A percentile compares a stretch with the other conserved stretches of the same genome.
Evolutionary conservation across 1,140 invertebrate species (phyloP).

Genomic region (Coenobita brevimanus): DNA sequence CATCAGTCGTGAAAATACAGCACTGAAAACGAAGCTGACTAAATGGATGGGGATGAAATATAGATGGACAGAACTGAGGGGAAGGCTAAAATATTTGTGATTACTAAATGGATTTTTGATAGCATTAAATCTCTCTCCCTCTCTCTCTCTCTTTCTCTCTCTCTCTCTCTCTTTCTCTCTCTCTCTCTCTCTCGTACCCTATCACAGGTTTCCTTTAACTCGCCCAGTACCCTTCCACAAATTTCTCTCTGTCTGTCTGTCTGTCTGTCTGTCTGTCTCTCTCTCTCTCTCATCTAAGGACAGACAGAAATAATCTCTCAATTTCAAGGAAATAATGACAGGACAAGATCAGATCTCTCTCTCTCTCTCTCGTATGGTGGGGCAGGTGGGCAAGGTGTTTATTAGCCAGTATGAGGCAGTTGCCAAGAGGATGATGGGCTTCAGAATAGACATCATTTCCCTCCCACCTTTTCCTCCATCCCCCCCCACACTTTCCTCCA

Average conservation of each 20-base stretch:
- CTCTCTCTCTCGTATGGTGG: too few species aligned
- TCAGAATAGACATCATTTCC: too few species aligned
- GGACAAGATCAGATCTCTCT: too few species aligned
- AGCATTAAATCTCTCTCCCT: not conserved
- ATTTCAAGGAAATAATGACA: too few species aligned
- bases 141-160: slow-evolving; percentile 32
- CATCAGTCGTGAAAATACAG: not conserved
- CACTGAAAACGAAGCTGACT: not conserved
- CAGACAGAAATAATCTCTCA: not conserved
- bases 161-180: slow-evolving; percentile 9
- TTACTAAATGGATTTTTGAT: not conserved
- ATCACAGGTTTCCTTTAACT: not conserved
- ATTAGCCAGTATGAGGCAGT: too few species aligned
- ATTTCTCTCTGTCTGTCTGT: not conserved
- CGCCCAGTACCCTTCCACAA: not conserved
- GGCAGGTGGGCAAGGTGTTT: too few species aligned
- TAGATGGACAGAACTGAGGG: not conserved
- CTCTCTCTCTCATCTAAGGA: not conserved
- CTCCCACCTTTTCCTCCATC: too few species aligned
- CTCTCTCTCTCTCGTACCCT: slow-evolving; percentile 27
- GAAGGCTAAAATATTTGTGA: not conserved
- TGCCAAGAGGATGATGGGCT: too few species aligned
- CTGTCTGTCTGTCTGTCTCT: not conserved
- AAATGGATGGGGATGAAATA: not conserved
- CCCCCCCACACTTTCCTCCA: too few species aligned